phyloP scores from a whole-genome alignment of 2,888 invertebrate genomes.

The Nycteola revayana region DNA sequence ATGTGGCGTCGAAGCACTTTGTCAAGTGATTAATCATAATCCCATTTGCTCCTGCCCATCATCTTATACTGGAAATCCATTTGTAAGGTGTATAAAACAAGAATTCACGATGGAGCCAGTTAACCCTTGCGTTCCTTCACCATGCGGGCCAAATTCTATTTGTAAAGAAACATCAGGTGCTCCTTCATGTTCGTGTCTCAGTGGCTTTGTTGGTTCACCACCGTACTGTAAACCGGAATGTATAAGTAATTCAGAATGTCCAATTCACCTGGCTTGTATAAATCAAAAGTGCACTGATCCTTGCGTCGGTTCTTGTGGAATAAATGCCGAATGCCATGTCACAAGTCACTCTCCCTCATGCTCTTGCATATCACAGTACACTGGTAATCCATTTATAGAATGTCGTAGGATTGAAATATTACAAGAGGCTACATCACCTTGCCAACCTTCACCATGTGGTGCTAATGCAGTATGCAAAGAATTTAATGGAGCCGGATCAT shows the following conservation, averaged over 20 bases:
- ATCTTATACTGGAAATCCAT: slow-evolving; percentile 88
- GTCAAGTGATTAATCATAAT: slow-evolving; percentile 90
- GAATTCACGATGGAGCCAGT: slow-evolving; percentile 71
- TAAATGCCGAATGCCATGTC: slow-evolving; percentile 88
- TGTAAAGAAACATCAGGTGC: slow-evolving; percentile 85
- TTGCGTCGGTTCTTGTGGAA: slow-evolving; percentile 87
- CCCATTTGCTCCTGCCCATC: slow-evolving; percentile 89
- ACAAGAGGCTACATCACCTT: slow-evolving; percentile 76
- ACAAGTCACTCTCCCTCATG: slow-evolving; percentile 89
- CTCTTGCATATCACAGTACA: slow-evolving; percentile 84
- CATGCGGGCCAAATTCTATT: slow-evolving; percentile 90
- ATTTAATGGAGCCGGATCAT: slow-evolving; percentile 83
- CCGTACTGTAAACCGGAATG: slow-evolving; percentile 92
- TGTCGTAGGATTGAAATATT: slow-evolving; percentile 69
- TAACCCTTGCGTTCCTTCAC: slow-evolving; percentile 89
- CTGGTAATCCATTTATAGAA: slow-evolving; percentile 89
- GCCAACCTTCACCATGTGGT: slow-evolving; percentile 85
- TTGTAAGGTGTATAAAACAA: slow-evolving; percentile 83
- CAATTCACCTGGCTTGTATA: slow-evolving; percentile 86
- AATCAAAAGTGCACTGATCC: slow-evolving; percentile 90
- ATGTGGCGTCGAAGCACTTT: slow-evolving; percentile 89
- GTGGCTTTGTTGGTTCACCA: slow-evolving; percentile 85
- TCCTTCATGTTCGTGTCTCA: slow-evolving; percentile 88
- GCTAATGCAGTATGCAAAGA: slow-evolving; percentile 84
- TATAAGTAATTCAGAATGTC: slow-evolving; percentile 88